Evolutionary conservation across 2,888 invertebrate genomes (phyloP).

Genomic region (Erannis defoliaria): DNA sequence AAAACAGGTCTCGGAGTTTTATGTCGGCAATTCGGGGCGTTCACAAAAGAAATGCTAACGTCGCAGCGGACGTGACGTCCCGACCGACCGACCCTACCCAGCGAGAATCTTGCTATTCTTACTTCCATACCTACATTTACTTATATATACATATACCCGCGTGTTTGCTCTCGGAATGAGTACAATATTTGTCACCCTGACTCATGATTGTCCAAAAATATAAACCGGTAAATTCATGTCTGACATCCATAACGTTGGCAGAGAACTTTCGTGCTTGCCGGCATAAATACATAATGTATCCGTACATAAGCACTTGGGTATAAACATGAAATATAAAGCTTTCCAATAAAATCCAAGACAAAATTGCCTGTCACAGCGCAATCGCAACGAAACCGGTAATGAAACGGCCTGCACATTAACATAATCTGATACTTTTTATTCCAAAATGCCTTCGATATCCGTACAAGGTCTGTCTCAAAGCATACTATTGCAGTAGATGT

Average conservation of each 20-base stretch:
- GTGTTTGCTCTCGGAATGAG: constrained; percentile 34
- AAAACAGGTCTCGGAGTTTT: constrained; percentile 80
- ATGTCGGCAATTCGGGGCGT: constrained; percentile 83
- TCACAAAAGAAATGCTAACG: constrained; percentile 84
- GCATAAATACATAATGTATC: constrained; percentile 41
- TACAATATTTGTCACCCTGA: constrained; percentile 38
- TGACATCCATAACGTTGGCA: constrained; percentile 35
- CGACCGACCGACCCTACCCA: constrained; percentile 53
- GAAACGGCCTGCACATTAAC: constrained; percentile 54
- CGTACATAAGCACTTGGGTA: constrained; percentile 44
- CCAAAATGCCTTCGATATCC: constrained; percentile 40
- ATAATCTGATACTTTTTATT: constrained; percentile 50
- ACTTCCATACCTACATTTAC: constrained; percentile 24
- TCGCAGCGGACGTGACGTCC: constrained; percentile 71
- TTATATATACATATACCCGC: constrained; percentile 33
- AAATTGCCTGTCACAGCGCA: constrained; percentile 57
- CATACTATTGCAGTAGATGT: constrained; percentile 33
- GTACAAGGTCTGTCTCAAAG: constrained; percentile 31
- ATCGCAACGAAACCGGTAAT: constrained; percentile 61
- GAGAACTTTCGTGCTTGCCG: constrained; percentile 37
- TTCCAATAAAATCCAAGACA: constrained; percentile 66
- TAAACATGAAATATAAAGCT: constrained; percentile 60
- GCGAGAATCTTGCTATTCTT: constrained; percentile 30
- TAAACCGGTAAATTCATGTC: constrained; percentile 35
- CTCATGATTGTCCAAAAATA: constrained; percentile 41